Evolutionary conservation across 2,797 vertebrate genomes (phyloP).

Genomic region (Nannoperca obscura): DNA sequence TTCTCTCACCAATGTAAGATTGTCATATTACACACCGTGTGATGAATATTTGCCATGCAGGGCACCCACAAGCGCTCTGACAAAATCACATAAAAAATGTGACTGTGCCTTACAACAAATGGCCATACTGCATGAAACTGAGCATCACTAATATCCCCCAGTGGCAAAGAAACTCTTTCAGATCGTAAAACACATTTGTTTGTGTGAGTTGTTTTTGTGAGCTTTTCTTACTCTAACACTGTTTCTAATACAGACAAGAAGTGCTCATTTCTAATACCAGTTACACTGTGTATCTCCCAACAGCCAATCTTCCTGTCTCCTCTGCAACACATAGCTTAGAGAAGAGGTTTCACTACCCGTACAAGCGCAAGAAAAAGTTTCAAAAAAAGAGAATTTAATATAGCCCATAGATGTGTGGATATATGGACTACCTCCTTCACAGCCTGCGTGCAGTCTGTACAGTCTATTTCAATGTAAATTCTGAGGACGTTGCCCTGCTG

Average conservation of each 20-base stretch:
- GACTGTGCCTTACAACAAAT: slow-evolving; percentile 42
- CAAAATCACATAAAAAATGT: slow-evolving; percentile 47
- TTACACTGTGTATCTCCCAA: slow-evolving; percentile 23
- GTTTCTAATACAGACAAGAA: slow-evolving; percentile 28
- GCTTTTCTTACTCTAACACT: slow-evolving; percentile 8
- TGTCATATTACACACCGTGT: slow-evolving; percentile 46
- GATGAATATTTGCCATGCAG: slow-evolving; percentile 46
- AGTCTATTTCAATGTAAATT: slow-evolving; percentile 28
- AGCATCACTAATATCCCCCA: slow-evolving; percentile 32
- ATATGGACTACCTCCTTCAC: neutral
- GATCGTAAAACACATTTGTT: slow-evolving; percentile 35
- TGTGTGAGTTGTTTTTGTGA: slow-evolving; percentile 8
- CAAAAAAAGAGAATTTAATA: slow-evolving; percentile 36
- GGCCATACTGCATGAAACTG: slow-evolving; percentile 10
- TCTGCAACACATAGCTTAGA: slow-evolving; percentile 19
- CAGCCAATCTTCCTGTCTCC: slow-evolving; percentile 23
- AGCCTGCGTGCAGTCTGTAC: neutral
- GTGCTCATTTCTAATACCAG: slow-evolving; percentile 32
- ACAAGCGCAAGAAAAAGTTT: slow-evolving; percentile 4
- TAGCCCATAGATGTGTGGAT: slow-evolving; percentile 3
- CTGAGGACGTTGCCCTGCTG: neutral
- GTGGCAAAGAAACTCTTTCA: slow-evolving; percentile 13
- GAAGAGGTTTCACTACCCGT: slow-evolving; percentile 15
- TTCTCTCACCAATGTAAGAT: slow-evolving; percentile 30
- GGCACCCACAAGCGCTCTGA: slow-evolving; percentile 5